Base-by-base conservation (phyloP, 2,113 vertebrate genomes). In the Leptobrachium leishanense region DNA sequence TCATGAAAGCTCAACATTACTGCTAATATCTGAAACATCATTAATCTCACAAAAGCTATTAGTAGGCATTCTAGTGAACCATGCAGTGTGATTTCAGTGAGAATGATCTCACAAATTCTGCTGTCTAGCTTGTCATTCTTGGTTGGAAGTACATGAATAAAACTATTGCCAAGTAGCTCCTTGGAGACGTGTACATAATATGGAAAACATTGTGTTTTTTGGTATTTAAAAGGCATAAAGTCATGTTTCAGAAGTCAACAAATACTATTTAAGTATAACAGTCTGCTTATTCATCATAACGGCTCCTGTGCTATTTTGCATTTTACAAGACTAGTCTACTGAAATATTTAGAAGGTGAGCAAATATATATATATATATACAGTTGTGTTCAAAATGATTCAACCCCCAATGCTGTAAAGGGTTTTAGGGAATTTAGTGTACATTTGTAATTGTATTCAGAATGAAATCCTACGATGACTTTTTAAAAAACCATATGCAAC, bases 81-180 rank as follows among this genome's bases (percentile, higher is more conserved):
- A 42, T 54, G 54, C 68, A 74, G 53, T 50, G 64, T 74, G 71
- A 62, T 81, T 20, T 42, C 54, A 57, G 46, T 66, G 57, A 20
- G 53, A 81, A 59, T 74, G 43, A 74, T 81, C 72, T 65, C 11
- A 9, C 15, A 55, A 53, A 42, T 74, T 81, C 72, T 53, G 46
- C 78, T 74, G 64, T 74, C 53, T 80, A 71, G 42, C 54, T 81
- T 81, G 72, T 81, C 78, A 73, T 8, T 68, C 53, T 68, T 59
- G 72, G 46, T 74, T 46, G n/a, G 20, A 68, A 15, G 44, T 57
- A 50, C 42, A 41, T 73, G 46, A 39, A 59, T 67, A 46, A 31
- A 7, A n/a, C 50, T 68, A 2, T 65, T 69, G 42, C 43, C 72
- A 68, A 8, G 15, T 11, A 20, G 62, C 63, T 74, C 54, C 55